Conservation (phyloP, 2,797 vertebrate species). For the Anableps anableps region DNA sequence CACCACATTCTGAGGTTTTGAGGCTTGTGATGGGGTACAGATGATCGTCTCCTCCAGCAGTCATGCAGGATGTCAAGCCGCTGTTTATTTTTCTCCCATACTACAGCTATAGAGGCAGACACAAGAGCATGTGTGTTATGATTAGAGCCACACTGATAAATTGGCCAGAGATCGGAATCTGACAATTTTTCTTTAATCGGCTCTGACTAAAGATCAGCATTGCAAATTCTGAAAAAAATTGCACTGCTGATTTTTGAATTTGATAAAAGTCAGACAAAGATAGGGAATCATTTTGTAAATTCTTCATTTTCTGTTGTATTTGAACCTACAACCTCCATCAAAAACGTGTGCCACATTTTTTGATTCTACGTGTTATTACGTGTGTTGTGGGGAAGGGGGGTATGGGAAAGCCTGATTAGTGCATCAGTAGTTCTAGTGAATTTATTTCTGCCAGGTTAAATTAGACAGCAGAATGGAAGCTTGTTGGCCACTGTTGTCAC, state of each 20-base stretch:
- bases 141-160: neutral
- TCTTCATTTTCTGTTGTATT: neutral
- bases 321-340: neutral
- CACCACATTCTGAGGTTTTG: constrained; percentile 43
- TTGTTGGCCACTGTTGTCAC: constrained; percentile 59
- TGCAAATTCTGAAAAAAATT: neutral
- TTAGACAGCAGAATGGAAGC: constrained; percentile 48
- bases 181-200: neutral
- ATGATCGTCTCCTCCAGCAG: constrained; percentile 21
- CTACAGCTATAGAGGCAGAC: constrained; percentile 24
- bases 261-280: neutral
- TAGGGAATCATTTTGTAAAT: neutral
- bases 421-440: neutral
- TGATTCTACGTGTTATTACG: neutral
- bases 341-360: neutral
- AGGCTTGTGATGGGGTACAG: constrained; percentile 39
- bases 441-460: constrained; percentile 28
- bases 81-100: constrained; percentile 13
- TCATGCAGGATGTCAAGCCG: neutral
- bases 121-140: constrained; percentile 21
- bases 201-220: neutral
- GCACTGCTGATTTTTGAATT: neutral
- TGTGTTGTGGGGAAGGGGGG: too few relatives aligned
- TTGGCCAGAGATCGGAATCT: neutral
- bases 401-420: too few relatives aligned